A percentile compares a stretch with the other conserved stretches of the same genome.
phyloP scores from a whole-genome alignment of 2,888 invertebrate genomes.

The Tetranychus truncatus region DNA sequence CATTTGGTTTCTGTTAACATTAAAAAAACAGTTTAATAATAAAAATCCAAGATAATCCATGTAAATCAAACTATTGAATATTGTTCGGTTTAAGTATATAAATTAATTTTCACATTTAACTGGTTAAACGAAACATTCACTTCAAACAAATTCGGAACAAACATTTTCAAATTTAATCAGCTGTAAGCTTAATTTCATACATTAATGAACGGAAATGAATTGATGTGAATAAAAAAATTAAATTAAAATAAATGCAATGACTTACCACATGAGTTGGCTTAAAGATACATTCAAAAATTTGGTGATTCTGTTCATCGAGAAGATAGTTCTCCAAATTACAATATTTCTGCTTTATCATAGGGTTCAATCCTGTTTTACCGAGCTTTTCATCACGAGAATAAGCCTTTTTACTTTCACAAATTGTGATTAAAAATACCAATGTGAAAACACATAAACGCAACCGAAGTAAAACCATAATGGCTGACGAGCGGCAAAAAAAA shows the following conservation, averaged over 20 bases:
- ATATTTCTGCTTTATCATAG: neutral
- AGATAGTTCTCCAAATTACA: constrained; percentile 2
- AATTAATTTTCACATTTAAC: neutral
- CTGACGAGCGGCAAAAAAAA: no score
- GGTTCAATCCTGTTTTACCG: constrained; percentile 1
- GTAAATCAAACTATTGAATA: neutral
- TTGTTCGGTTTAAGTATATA: neutral
- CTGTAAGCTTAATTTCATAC: no score
- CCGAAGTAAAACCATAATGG: neutral
- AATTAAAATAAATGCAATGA: neutral
- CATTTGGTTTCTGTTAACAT: neutral
- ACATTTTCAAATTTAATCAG: neutral
- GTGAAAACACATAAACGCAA: neutral
- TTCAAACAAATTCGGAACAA: neutral
- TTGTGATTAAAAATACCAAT: neutral
- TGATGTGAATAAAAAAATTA: neutral
- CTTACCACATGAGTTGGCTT: constrained; percentile 7
- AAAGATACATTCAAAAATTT: neutral
- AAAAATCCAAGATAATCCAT: neutral
- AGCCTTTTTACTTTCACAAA: neutral
- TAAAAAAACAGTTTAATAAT: neutral
- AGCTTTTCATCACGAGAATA: constrained; percentile 3
- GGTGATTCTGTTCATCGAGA: neutral
- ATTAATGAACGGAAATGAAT: no score
- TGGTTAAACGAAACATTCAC: neutral